phyloP scores from a whole-genome alignment of 2,113 vertebrate genomes.

The Theropithecus gelada region DNA sequence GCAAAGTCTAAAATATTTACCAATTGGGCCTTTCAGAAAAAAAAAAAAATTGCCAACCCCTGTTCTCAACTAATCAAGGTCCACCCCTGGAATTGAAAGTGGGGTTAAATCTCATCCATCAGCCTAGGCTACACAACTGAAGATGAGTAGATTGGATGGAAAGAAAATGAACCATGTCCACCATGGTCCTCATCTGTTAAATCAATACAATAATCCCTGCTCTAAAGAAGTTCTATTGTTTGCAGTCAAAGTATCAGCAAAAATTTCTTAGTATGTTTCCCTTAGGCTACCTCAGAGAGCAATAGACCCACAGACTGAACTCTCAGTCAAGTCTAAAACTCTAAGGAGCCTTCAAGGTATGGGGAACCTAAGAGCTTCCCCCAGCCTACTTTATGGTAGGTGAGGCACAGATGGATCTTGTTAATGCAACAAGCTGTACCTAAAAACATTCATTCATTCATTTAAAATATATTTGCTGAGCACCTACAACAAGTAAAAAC shows the following conservation, averaged over 20 bases:
- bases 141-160: neutral
- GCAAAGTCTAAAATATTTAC: neutral
- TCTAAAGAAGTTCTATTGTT: neutral
- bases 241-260: neutral
- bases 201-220: neutral
- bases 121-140: neutral
- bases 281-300: neutral
- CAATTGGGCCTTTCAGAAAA: neutral
- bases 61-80: neutral
- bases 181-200: neutral
- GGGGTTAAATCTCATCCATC: neutral
- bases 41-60: neutral
- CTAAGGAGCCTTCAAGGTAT: neutral
- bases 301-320: neutral
- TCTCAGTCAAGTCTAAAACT: neutral
- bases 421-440: neutral
- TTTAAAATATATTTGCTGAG: neutral
- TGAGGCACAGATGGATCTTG: neutral
- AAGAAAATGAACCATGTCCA: neutral
- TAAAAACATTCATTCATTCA: constrained; percentile 14
- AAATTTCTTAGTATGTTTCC: neutral
- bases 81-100: neutral
- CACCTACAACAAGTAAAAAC: neutral
- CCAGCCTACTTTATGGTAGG: neutral
- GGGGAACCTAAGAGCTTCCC: neutral